Percentiles rank a stretch among this genome's conserved stretches.
phyloP scores from a whole-genome alignment of 2,797 vertebrate genomes.

The Poecile montanus region DNA sequence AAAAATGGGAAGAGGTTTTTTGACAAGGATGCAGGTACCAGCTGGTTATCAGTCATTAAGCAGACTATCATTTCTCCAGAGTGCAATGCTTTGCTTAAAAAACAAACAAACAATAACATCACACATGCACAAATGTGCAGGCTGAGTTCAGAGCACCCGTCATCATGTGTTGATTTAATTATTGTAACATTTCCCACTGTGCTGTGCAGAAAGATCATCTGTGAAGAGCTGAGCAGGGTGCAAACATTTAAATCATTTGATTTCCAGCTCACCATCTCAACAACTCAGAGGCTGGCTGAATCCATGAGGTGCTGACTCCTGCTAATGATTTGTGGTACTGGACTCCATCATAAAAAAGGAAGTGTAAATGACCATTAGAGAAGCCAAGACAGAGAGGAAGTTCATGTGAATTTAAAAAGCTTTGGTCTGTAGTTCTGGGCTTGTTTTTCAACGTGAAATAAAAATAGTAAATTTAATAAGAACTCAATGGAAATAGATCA shows the following conservation, averaged over 20 bases:
- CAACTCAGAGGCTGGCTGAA: not conserved
- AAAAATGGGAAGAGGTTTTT: not conserved
- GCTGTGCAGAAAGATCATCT: not conserved
- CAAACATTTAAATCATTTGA: slow-evolving; percentile 27
- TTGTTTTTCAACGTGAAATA: not conserved
- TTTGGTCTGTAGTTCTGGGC: not conserved
- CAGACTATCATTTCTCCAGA: not conserved
- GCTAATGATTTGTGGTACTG: not conserved
- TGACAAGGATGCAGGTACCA: not conserved
- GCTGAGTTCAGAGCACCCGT: not conserved
- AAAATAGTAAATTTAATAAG: not conserved
- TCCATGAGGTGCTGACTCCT: not conserved
- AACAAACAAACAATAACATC: not conserved
- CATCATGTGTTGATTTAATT: slow-evolving; percentile 2
- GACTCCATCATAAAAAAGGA: not conserved
- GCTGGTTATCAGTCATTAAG: not conserved
- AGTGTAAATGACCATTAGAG: not conserved
- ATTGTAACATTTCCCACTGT: not conserved
- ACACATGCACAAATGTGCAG: not conserved
- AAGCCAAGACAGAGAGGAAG: not conserved
- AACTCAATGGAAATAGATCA: not conserved
- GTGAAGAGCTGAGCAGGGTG: not conserved
- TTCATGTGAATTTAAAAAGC: not conserved
- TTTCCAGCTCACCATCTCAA: slow-evolving; percentile 11
- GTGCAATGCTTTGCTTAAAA: not conserved